These are phyloP conservation scores for Cerceris rybyensis DNA, from an alignment of 2,888 invertebrate genomes.

Conservation along the genomic window DNA sequence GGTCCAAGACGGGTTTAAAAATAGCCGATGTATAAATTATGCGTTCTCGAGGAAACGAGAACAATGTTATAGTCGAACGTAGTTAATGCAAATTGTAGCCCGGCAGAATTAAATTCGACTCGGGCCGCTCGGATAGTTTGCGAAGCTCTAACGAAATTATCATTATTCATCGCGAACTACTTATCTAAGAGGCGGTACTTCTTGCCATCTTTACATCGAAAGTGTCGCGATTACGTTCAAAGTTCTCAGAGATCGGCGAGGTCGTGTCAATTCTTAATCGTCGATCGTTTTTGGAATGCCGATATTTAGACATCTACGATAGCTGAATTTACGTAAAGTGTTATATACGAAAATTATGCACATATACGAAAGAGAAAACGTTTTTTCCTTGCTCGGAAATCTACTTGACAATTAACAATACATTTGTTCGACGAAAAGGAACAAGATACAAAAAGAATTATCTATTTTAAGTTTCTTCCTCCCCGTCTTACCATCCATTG, in stretches of 20 bases:
- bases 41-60: conserved; percentile 54
- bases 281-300: neutral
- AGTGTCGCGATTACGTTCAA: neutral
- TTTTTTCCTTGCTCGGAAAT: no score
- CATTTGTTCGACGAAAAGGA: no score
- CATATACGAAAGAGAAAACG: no score
- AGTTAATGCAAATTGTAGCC: conserved; percentile 53
- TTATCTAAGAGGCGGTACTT: neutral
- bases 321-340: no score
- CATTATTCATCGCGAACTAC: conserved; percentile 46
- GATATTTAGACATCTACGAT: no score
- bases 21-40: conserved; percentile 60
- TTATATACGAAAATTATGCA: no score
- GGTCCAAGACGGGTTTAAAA: conserved; percentile 55
- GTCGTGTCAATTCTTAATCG: neutral
- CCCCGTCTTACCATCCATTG: no score
- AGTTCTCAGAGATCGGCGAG: neutral
- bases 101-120: conserved; percentile 54
- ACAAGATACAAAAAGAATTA: no score
- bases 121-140: conserved; percentile 47
- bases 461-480: no score
- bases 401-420: no score
- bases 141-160: conserved; percentile 47
- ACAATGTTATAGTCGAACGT: conserved; percentile 49
- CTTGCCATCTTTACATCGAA: neutral